Evolutionary conservation across 2,888 invertebrate genomes (phyloP).

Genomic region (Julus scanicus): DNA sequence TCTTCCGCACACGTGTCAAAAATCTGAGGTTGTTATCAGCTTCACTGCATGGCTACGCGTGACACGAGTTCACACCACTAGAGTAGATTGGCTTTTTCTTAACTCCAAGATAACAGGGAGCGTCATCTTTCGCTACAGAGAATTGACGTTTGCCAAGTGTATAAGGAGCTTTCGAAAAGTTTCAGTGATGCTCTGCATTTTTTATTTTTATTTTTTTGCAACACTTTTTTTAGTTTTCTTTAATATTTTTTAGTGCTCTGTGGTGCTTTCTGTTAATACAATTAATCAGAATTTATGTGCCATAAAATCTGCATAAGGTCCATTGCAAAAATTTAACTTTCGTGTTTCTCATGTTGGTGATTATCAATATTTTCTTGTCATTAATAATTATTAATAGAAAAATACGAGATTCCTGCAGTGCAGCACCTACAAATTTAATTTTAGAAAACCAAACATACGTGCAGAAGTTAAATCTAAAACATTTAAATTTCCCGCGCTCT

Average conservation of each 20-base stretch:
- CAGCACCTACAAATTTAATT: too few relatives aligned
- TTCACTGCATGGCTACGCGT: not conserved
- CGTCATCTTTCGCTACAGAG: not conserved
- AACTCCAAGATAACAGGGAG: not conserved
- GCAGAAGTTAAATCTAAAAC: not conserved
- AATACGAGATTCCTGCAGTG: too few relatives aligned
- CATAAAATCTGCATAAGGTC: too few relatives aligned
- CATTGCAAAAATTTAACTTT: too few relatives aligned
- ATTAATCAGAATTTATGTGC: too few relatives aligned
- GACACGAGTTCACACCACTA: not conserved
- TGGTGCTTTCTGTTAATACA: too few relatives aligned
- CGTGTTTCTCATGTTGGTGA: too few relatives aligned
- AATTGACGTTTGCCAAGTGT: not conserved
- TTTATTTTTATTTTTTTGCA: not conserved
- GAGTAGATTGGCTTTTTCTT: slow-evolving; percentile 13
- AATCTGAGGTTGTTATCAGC: not conserved
- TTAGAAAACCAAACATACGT: too few relatives aligned
- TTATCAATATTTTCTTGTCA: too few relatives aligned
- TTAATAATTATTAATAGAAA: too few relatives aligned
- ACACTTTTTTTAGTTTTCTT: too few relatives aligned
- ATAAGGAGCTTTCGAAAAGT: slow-evolving; percentile 13
- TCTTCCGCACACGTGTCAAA: slow-evolving; percentile 52
- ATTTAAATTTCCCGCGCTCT: not conserved
- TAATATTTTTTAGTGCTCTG: too few relatives aligned
- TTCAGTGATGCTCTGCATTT: not conserved